A percentile compares a stretch with the other conserved stretches of the same genome.
Evolutionary conservation across 2,888 invertebrate species (phyloP).

Genomic region (Habroteleia sp.): DNA sequence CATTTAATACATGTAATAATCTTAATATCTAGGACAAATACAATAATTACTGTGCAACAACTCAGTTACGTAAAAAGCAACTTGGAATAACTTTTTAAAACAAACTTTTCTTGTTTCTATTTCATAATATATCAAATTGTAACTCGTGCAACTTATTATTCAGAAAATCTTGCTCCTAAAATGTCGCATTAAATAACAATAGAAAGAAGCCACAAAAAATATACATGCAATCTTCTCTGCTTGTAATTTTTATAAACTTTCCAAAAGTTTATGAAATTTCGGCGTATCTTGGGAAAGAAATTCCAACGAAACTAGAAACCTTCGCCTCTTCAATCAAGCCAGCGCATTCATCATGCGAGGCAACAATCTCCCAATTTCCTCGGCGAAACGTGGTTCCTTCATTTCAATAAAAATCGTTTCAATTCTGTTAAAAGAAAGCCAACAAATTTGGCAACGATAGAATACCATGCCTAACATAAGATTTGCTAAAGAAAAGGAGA

Average conservation of each 20-base stretch:
- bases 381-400: constrained; percentile 8
- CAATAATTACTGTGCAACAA: too few species aligned
- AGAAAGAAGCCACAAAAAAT: too few species aligned
- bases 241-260: constrained; percentile 30
- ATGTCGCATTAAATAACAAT: too few species aligned
- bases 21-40: too few species aligned
- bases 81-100: too few species aligned
- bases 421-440: constrained; percentile 30
- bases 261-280: constrained; percentile 28
- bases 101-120: too few species aligned
- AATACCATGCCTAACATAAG: constrained; percentile 21
- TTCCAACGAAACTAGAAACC: constrained; percentile 2
- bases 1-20: too few species aligned
- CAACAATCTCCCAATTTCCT: constrained; percentile 34
- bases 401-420: constrained; percentile 50
- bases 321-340: constrained; percentile 40
- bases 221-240: background rate
- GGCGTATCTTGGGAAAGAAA: constrained; percentile 3
- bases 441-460: constrained; percentile 32
- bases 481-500: constrained; percentile 54
- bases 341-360: constrained; percentile 39
- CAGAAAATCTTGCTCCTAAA: too few species aligned
- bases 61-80: too few species aligned
- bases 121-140: too few species aligned
- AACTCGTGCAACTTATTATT: too few species aligned